These are phyloP conservation scores for Poeciliopsis occidentalis DNA, from an alignment of 2,113 vertebrate species.

Conservation along the genomic window DNA sequence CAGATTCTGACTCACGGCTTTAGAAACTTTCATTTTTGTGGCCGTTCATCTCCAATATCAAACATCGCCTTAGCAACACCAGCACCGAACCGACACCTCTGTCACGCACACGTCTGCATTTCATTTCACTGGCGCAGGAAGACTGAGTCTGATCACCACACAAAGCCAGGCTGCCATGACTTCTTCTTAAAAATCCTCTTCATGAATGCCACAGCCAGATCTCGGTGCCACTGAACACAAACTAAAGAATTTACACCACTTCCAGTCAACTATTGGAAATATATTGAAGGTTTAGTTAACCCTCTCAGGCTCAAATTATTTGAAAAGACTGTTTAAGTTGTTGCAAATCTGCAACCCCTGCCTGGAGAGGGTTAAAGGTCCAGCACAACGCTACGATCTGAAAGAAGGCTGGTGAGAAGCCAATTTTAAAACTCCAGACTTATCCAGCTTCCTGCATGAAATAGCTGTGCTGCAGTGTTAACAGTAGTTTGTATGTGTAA, in stretches of 20 bases:
- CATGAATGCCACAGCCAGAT: neutral
- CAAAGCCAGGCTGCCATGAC: too few species aligned
- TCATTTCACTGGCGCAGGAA: neutral
- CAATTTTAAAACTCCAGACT: neutral
- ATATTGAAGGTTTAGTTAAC: too few species aligned
- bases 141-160: neutral
- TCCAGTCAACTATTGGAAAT: too few species aligned
- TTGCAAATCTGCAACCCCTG: too few species aligned
- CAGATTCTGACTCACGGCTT: neutral
- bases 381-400: neutral
- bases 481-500: neutral
- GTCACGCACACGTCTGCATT: neutral
- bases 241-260: neutral
- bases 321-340: too few species aligned
- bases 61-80: neutral
- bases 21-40: neutral
- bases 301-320: too few species aligned
- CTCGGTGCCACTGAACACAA: too few species aligned
- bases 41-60: neutral
- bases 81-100: neutral
- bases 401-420: neutral
- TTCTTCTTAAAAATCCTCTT: neutral
- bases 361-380: too few species aligned
- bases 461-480: neutral
- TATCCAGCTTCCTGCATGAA: neutral